These are phyloP conservation scores for Drosophila anomelani DNA, from an alignment of 2,888 invertebrate species.

Conservation along the genomic window DNA sequence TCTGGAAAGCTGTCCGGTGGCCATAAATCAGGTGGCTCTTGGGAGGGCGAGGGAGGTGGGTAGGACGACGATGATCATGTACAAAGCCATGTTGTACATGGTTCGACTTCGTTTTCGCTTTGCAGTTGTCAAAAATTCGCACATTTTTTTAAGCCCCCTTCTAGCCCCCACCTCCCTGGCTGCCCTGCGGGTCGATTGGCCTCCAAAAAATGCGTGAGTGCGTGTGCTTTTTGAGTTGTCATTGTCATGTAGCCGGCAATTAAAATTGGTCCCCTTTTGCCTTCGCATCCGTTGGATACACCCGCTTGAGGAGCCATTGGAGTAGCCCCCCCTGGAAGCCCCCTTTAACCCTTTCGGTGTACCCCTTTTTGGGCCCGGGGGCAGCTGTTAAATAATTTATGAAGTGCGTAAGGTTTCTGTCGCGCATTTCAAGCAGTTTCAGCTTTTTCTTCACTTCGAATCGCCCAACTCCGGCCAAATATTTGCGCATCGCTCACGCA, in stretches of 20 bases:
- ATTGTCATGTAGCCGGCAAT: constrained; percentile 62
- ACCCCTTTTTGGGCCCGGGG: constrained; percentile 38
- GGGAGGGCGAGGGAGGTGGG: neutral
- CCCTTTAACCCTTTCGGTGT: constrained; percentile 28
- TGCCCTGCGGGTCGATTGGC: constrained; percentile 17
- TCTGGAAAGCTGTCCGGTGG: constrained; percentile 46
- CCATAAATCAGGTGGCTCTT: constrained; percentile 58
- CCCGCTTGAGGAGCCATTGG: neutral
- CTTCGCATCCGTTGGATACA: constrained; percentile 13
- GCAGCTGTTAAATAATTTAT: constrained; percentile 75
- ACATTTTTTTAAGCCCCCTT: constrained; percentile 49
- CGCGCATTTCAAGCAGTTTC: constrained; percentile 66
- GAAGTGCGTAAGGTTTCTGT: constrained; percentile 74
- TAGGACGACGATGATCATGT: constrained; percentile 49
- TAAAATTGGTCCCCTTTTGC: constrained; percentile 68
- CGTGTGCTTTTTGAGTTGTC: constrained; percentile 38
- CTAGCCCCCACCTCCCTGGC: no score
- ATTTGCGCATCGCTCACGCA: constrained; percentile 63
- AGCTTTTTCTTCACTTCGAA: constrained; percentile 15
- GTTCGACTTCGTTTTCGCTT: constrained; percentile 46
- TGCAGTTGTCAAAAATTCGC: constrained; percentile 75
- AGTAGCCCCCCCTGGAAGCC: no score
- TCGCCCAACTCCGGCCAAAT: constrained; percentile 30
- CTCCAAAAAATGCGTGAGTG: constrained; percentile 38
- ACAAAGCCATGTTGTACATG: constrained; percentile 63